Evolutionary conservation across 2,888 invertebrate genomes (phyloP).

Genomic region (Phania funesta): DNA sequence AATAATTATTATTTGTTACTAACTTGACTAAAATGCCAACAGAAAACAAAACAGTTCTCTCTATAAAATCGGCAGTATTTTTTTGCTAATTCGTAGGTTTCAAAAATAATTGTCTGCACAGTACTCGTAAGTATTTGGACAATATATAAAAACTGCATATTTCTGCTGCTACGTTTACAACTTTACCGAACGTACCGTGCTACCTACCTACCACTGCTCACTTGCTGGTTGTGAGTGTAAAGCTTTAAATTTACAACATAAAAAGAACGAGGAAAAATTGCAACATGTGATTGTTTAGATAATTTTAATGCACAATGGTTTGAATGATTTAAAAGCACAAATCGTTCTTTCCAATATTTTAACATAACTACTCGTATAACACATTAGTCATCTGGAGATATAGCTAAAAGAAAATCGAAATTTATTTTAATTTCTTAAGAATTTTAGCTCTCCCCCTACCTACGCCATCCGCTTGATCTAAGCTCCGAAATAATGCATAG

Average conservation of each 20-base stretch:
- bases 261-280: constrained; percentile 53
- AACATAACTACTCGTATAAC: no score
- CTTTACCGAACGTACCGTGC: background rate
- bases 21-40: constrained; percentile 69
- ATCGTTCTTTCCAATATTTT: no score
- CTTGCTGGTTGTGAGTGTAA: constrained; percentile 34
- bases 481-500: no score
- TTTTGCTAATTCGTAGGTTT: constrained; percentile 10
- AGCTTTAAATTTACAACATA: constrained; percentile 40
- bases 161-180: constrained; percentile 8
- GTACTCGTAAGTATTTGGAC: constrained; percentile 33
- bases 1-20: constrained; percentile 64
- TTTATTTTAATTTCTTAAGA: no score
- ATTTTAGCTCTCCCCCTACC: no score
- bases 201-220: background rate
- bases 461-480: no score
- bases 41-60: constrained; percentile 43
- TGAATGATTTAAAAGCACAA: constrained; percentile 32
- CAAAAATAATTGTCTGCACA: constrained; percentile 35
- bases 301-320: constrained; percentile 49
- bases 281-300: constrained; percentile 68
- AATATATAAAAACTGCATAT: constrained; percentile 6
- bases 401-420: no score
- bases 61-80: constrained; percentile 2
- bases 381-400: no score